Evolutionary conservation across 1,140 invertebrate species (phyloP).

Genomic region (Aphidius gifuensis): DNA sequence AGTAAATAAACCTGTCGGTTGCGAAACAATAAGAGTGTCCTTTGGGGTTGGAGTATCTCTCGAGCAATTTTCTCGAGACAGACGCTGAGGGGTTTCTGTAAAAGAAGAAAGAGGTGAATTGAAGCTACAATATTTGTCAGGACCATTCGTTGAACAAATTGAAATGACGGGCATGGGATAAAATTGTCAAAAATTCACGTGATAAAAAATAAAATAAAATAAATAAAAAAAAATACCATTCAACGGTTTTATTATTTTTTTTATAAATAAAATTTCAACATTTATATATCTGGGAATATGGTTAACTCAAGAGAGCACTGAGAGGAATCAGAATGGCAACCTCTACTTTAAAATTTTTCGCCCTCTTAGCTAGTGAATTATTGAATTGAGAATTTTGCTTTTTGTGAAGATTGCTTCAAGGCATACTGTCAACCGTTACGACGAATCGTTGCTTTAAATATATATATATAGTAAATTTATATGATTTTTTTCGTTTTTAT

Average conservation of each 20-base stretch:
- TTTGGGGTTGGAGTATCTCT: conserved; percentile 33
- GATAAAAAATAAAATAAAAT: not conserved
- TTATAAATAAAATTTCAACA: not conserved
- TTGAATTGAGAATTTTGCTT: conserved; percentile 16
- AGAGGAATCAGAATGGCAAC: conserved; percentile 16
- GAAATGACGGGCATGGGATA: conserved; percentile 40
- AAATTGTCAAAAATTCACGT: conserved; percentile 28
- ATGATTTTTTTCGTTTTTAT: too few species aligned
- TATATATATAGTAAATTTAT: too few species aligned
- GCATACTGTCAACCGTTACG: conserved; percentile 7
- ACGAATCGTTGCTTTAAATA: conserved; percentile 7
- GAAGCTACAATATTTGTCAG: conserved; percentile 40
- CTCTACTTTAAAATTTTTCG: conserved; percentile 17
- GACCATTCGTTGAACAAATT: conserved; percentile 39
- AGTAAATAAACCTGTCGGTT: conserved; percentile 45
- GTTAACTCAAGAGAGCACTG: conserved; percentile 6
- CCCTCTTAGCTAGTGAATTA: conserved; percentile 14
- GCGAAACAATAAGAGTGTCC: conserved; percentile 44
- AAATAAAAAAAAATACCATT: too few species aligned
- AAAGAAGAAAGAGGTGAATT: conserved; percentile 16
- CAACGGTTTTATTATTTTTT: not conserved
- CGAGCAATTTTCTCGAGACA: conserved; percentile 37
- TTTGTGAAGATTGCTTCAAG: conserved; percentile 7
- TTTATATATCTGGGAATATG: conserved; percentile 1
- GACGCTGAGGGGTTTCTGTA: conserved; percentile 12